Evolutionary conservation across 2,888 invertebrate genomes (phyloP), one percentile per base, ranked within the genome.

Genomic region (Serrognathus titanus): DNA sequence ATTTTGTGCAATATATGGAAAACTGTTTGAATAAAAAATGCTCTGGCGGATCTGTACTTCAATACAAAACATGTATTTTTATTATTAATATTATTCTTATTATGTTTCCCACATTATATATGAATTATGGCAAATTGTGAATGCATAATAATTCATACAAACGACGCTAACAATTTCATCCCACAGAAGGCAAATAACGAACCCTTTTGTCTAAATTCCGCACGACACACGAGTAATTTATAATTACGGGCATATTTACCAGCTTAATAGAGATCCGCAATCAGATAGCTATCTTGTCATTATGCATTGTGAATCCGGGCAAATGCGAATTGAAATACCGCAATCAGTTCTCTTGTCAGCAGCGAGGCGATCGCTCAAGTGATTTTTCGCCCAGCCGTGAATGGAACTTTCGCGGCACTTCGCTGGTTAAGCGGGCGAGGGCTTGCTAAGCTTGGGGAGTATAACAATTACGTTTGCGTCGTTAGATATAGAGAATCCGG

Each of bases 381-480:
- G 64, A 66, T 71, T 73, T 69, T 71, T 73, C 67, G 60, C 55
- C 61, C 57, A 62, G 64, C 53, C 58, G 58, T 62, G 58, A 69
- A 69, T 68, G 62, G 56, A 54, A 54, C 47, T 48, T 55, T 57
- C 58, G 58, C 55, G 64, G 63, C 60, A 54, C 24, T 50, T 12
- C 54, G 60, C 62, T 67, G 66, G 66, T 54, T 65, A 31, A 58
- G 60, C 57, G 66, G 60, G 60, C 61, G 53, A 57, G 67, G 69
- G 67, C 59, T 65, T 58, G 56, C 63, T 63, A 58, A 48, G 36
- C 59, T 58, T 59, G 68, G 71, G 73, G 73, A 71, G 67, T 71
- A 73, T 70, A 73, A 75, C 75, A 76, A 76, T 76, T 76, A 76
- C 74, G 75, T 75, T 74, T 75, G 75, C 74, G 70, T 75, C 76